Conservation (phyloP, 2,888 invertebrate genomes). For the Cosmia pyralina region DNA sequence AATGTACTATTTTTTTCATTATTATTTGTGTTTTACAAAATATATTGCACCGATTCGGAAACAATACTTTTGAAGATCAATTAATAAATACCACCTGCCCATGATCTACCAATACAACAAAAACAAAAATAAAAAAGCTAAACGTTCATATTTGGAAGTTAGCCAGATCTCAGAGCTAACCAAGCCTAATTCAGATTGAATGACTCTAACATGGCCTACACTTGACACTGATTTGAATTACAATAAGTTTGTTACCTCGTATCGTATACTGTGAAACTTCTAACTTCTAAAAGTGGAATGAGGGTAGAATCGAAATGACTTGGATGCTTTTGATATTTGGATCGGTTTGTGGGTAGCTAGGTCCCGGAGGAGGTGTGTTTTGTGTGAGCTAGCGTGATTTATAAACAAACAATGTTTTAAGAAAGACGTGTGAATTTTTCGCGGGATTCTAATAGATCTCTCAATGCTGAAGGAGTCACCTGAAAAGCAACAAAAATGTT, state of each 20-base stretch:
- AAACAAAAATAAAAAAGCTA: too few species aligned
- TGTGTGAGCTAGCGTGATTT: neutral
- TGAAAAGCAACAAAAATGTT: neutral
- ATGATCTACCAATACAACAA: too few species aligned
- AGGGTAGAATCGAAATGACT: slow-evolving; percentile 36
- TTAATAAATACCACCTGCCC: too few species aligned
- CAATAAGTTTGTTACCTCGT: slow-evolving; percentile 57
- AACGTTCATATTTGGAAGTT: slow-evolving; percentile 62
- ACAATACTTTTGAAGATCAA: too few species aligned
- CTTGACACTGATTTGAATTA: slow-evolving; percentile 69
- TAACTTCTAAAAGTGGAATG: slow-evolving; percentile 6
- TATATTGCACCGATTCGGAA: too few species aligned
- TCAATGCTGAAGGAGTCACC: neutral
- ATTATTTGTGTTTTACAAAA: too few species aligned
- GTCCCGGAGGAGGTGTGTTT: neutral
- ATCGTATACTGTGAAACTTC: slow-evolving; percentile 33
- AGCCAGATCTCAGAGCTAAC: slow-evolving; percentile 62
- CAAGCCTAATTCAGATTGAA: slow-evolving; percentile 66
- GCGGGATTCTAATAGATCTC: neutral
- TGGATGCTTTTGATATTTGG: slow-evolving; percentile 19
- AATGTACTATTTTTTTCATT: too few species aligned
- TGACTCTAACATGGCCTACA: slow-evolving; percentile 67
- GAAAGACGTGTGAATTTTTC: neutral
- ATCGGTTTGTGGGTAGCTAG: neutral
- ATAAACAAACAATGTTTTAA: neutral